Conservation (phyloP, 2,888 invertebrate genomes). For the Amiota minor region DNA sequence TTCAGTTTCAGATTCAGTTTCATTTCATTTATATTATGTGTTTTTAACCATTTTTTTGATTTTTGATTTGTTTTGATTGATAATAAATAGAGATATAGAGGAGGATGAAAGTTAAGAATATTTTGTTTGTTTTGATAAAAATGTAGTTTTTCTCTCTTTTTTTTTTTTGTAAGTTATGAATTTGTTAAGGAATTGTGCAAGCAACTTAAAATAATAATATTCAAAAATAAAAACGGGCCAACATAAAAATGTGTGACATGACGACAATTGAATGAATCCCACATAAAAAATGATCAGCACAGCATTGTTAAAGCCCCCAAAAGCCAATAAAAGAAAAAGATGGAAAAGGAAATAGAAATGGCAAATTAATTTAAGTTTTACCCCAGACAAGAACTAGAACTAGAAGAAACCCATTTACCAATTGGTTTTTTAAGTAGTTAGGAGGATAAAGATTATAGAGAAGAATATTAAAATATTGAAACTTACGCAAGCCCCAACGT, state of each 20-base stretch:
- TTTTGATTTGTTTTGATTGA: constrained; percentile 3
- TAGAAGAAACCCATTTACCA: too few relatives aligned
- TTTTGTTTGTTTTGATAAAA: constrained; percentile 27
- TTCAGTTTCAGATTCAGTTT: constrained; percentile 32
- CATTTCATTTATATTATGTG: constrained; percentile 18
- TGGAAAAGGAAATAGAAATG: too few relatives aligned
- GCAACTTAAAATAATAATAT: neutral
- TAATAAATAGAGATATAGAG: constrained; percentile 4
- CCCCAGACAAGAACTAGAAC: too few relatives aligned
- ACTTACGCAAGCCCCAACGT: constrained; percentile 82
- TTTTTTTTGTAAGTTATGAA: neutral
- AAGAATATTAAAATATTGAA: constrained; percentile 27
- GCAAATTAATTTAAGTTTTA: too few relatives aligned
- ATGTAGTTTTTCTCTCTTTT: constrained; percentile 15
- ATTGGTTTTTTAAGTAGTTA: too few relatives aligned
- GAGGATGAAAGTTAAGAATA: constrained; percentile 36
- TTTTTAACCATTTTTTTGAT: constrained; percentile 7
- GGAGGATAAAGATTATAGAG: neutral
- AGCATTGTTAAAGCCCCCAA: too few relatives aligned
- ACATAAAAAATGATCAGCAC: too few relatives aligned
- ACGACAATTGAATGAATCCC: too few relatives aligned
- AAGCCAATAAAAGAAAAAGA: too few relatives aligned
- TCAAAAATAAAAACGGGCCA: neutral
- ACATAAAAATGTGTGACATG: neutral
- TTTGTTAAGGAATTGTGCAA: too few relatives aligned